Evolutionary conservation across 2,888 invertebrate species (phyloP).

Genomic region (Abrostola tripartita): DNA sequence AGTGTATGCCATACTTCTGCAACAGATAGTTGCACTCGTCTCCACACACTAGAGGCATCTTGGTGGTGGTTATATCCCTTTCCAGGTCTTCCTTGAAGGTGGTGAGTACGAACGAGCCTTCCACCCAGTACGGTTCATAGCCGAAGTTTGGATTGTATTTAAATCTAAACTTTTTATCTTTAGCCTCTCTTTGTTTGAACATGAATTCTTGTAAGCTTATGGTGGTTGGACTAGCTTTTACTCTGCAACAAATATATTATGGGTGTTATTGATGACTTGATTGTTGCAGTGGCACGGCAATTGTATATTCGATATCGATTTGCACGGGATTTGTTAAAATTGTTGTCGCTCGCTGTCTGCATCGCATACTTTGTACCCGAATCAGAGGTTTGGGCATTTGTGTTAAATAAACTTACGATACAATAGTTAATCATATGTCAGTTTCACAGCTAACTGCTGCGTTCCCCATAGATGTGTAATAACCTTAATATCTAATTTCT

Average conservation of each 20-base stretch:
- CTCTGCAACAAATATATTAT: not conserved
- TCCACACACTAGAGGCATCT: conserved; percentile 54
- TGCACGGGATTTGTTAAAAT: too few species aligned
- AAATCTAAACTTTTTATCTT: rapidly evolving
- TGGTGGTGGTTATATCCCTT: conserved; percentile 34
- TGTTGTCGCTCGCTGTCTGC: too few species aligned
- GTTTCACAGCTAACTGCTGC: too few species aligned
- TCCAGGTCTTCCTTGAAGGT: not conserved
- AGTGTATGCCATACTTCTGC: conserved; percentile 32
- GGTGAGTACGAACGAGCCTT: conserved; percentile 10
- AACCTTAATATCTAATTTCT: too few species aligned
- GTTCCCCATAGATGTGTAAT: too few species aligned
- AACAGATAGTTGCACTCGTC: conserved; percentile 57
- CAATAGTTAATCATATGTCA: too few species aligned
- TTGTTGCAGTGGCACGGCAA: too few species aligned
- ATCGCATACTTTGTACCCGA: too few species aligned
- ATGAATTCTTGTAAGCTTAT: not conserved
- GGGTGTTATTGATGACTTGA: too few species aligned
- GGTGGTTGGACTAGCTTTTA: not conserved
- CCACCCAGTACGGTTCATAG: conserved; percentile 34
- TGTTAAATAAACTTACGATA: too few species aligned
- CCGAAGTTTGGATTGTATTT: conserved; percentile 28
- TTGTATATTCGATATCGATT: too few species aligned
- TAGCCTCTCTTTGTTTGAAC: rapidly evolving
- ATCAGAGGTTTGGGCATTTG: too few species aligned